phyloP scores from a whole-genome alignment of 2,113 vertebrate species.

The Rhagologus leucostigma region DNA sequence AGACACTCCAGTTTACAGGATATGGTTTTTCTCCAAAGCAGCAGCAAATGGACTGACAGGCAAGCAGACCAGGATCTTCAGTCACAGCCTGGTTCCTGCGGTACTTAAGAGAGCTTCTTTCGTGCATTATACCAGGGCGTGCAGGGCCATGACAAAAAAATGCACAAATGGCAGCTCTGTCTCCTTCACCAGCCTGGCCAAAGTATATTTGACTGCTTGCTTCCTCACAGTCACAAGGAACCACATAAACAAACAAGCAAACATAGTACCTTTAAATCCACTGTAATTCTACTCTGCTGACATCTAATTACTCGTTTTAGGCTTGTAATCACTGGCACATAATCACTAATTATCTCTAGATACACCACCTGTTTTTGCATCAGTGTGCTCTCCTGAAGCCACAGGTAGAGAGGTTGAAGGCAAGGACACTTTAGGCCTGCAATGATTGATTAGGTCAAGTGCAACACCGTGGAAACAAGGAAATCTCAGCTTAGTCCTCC shows the following conservation, averaged over 20 bases:
- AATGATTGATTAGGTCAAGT: neutral
- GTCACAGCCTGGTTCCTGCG: fast-evolving
- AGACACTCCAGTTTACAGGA: neutral
- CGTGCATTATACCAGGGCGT: neutral
- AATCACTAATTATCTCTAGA: constrained; percentile 20
- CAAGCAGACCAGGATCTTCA: neutral
- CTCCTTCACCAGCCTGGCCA: neutral
- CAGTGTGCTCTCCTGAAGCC: neutral
- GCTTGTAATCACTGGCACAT: neutral
- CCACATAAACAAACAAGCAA: neutral
- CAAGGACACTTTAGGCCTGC: neutral
- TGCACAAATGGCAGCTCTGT: neutral
- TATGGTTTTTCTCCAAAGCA: neutral
- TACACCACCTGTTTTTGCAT: neutral
- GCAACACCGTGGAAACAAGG: neutral
- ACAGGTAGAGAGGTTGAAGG: neutral
- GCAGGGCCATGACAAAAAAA: neutral
- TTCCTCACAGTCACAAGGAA: neutral
- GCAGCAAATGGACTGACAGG: neutral
- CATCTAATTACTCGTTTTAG: neutral
- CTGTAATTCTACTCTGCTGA: neutral
- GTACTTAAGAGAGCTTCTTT: neutral
- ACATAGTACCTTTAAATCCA: neutral
- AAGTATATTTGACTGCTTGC: neutral
- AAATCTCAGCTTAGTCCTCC: neutral